phyloP scores from a whole-genome alignment of 2,797 vertebrate genomes.

The Remorina albescens region DNA sequence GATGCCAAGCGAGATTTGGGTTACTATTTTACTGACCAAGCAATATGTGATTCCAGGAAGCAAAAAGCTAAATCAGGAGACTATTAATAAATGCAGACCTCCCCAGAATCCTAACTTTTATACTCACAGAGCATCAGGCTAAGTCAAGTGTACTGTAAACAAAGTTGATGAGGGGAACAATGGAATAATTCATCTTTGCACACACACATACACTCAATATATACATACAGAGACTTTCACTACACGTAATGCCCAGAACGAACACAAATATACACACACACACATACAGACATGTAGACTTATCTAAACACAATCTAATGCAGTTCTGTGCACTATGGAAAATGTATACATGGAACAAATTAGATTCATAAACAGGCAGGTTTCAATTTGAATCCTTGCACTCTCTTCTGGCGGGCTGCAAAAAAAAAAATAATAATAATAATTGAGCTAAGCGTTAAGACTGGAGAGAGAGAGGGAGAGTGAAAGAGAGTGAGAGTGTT shows the following conservation, averaged over 20 bases:
- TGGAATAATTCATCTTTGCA: conserved; percentile 59
- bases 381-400: conserved; percentile 80
- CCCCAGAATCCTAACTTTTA: conserved; percentile 27
- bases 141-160: conserved; percentile 63
- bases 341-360: conserved; percentile 83
- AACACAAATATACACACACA: conserved; percentile 13
- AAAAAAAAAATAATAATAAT: too few relatives aligned
- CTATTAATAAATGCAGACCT: conserved; percentile 65
- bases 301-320: conserved; percentile 75
- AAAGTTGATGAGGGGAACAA: conserved; percentile 75
- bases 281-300: conserved; percentile 33
- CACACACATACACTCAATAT: conserved; percentile 18
- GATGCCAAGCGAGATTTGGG: conserved; percentile 29
- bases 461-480: conserved; percentile 24
- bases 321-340: conserved; percentile 68
- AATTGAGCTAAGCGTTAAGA: too few relatives aligned
- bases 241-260: conserved; percentile 5
- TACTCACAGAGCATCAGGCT: conserved; percentile 44
- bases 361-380: conserved; percentile 84
- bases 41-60: conserved; percentile 47
- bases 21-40: conserved; percentile 39
- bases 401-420: conserved; percentile 76
- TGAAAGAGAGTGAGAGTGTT: conserved; percentile 25
- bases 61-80: conserved; percentile 30
- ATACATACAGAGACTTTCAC: conserved; percentile 26